Evolutionary conservation across 2,797 vertebrate genomes (phyloP), one percentile per base, ranked within the genome.

Genomic region (Eurystomus glaucurus): DNA sequence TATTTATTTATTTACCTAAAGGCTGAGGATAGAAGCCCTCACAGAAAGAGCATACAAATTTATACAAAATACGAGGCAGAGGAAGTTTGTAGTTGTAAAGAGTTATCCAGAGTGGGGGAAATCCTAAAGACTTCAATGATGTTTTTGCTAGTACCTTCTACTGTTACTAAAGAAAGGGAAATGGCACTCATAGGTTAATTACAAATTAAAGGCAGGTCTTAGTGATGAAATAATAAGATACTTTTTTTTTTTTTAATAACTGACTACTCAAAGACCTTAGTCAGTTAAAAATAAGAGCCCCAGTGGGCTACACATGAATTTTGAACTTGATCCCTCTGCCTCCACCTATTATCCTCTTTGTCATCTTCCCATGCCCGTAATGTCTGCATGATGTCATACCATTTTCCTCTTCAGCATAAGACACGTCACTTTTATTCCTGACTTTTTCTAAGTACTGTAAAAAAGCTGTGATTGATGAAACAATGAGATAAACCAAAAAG

Each of bases 1-100:
- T 85, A 74, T 80, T 69, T 95, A 90, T 93, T 96, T 96, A 94
- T 76, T 96, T 95, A 29, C 28, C 88, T 70, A 54, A 83, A 55
- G 26, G 35, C 35, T 76, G 46, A 92, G 69, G 26, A 58, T 70
- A 96, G 90, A 92, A 89, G 17, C 25, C 61, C 88, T 78, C 69
- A 77, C 71, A 45, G 19, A 94, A 96, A 81, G 37, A 70, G 15
- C 71, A 75, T 58, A 74, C 23, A 93, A 75, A 80, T 94, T 85
- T 74, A 78, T 74, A 92, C 89, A 61, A 91, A 93, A 50, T 46
- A 72, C 26, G 57, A 75, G 48, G 25, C 39, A 85, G 57, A 81
- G 31, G 51, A 85, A 70, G 6, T 57, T 52, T 80, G 50, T 68
- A 57, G 19, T 35, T 85, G 28, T 79, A 64, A 90, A 82, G 37